phyloP scores from a whole-genome alignment of 2,888 invertebrate species.

The Drosophila subquinaria region DNA sequence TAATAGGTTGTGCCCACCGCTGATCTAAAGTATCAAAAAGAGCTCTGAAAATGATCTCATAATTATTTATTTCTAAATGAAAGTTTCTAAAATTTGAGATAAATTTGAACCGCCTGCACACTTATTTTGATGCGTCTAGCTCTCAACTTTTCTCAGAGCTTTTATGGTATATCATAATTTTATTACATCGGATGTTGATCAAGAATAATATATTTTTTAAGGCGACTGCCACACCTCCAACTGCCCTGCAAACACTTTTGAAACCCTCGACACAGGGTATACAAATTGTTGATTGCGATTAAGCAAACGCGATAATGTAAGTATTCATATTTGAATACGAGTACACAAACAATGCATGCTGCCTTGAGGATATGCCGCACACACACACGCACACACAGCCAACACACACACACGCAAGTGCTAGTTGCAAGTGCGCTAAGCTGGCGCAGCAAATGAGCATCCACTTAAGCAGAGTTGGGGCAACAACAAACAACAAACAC shows the following conservation, averaged over 20 bases:
- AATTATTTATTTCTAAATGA: too few relatives aligned
- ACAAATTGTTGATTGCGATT: slow-evolving; percentile 74
- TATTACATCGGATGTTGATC: neutral
- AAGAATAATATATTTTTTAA: too few relatives aligned
- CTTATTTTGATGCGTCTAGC: neutral
- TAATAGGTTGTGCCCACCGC: too few relatives aligned
- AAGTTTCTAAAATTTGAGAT: too few relatives aligned
- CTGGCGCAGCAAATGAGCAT: slow-evolving; percentile 62
- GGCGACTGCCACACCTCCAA: neutral
- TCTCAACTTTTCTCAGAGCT: neutral
- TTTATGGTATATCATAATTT: neutral
- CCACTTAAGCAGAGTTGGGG: slow-evolving; percentile 34
- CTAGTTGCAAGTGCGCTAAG: slow-evolving; percentile 43
- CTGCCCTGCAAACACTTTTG: neutral
- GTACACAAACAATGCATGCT: slow-evolving; percentile 74
- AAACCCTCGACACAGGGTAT: neutral
- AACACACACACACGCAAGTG: slow-evolving; percentile 5
- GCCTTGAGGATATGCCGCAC: slow-evolving; percentile 62
- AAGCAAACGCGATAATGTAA: slow-evolving; percentile 76
- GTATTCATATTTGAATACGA: slow-evolving; percentile 78
- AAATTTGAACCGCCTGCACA: neutral
- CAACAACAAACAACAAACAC: neutral
- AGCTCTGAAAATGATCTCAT: too few relatives aligned
- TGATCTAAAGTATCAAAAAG: too few relatives aligned
- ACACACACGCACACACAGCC: slow-evolving; percentile 27